Percentiles rank a stretch among this genome's conserved stretches.
These are phyloP conservation scores for Corvus cornix DNA, from an alignment of 2,113 vertebrate genomes.

Conservation along the genomic window DNA sequence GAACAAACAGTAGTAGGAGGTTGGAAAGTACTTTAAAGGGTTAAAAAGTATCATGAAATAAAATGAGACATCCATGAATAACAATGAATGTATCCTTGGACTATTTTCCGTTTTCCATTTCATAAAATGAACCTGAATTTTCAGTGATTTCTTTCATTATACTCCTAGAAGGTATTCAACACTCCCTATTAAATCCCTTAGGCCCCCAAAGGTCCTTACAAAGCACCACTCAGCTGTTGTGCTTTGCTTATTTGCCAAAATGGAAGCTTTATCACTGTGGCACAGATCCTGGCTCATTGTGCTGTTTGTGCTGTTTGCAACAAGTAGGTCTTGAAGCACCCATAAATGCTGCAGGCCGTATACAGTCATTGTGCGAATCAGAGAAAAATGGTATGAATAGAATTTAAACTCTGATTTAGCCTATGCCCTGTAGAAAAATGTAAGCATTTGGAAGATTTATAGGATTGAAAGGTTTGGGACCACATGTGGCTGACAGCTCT, in stretches of 20 bases:
- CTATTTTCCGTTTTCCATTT: background rate
- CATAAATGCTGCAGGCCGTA: background rate
- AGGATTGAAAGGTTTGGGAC: background rate
- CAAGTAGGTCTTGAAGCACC: background rate
- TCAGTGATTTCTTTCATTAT: background rate
- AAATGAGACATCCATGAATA: background rate
- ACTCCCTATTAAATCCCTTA: background rate
- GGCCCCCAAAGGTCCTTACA: background rate
- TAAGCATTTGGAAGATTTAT: background rate
- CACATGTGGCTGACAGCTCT: accelerated
- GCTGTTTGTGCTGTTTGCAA: background rate
- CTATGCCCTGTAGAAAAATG: background rate
- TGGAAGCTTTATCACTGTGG: background rate
- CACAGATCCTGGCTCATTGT: background rate
- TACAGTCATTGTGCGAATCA: background rate
- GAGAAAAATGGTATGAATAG: background rate
- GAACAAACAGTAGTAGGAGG: background rate
- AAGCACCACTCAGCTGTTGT: background rate
- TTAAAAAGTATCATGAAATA: background rate
- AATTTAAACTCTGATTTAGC: background rate
- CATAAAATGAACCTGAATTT: background rate
- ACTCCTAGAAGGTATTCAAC: background rate
- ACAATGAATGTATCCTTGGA: background rate
- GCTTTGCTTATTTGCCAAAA: background rate
- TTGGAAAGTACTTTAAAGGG: background rate